Percentiles rank a stretch among this genome's conserved stretches.
Conservation (phyloP, 2,797 vertebrate species). For the Microchirus variegatus region DNA sequence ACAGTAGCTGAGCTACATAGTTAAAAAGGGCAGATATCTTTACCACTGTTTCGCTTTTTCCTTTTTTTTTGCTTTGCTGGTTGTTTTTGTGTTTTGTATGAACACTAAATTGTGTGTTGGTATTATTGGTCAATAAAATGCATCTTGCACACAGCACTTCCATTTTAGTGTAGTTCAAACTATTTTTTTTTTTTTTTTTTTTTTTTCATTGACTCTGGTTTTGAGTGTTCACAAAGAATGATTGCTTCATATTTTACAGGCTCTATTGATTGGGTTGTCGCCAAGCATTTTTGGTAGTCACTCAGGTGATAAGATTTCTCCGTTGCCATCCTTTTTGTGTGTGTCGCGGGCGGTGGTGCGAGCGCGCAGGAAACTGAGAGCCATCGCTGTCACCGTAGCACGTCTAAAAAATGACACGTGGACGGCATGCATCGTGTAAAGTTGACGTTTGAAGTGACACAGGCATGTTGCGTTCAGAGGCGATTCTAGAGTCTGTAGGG, state of each 20-base stretch:
- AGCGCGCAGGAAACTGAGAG: conserved; percentile 55
- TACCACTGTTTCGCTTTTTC: neutral
- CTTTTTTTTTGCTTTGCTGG: neutral
- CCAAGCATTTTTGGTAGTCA: conserved; percentile 60
- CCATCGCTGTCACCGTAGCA: conserved; percentile 65
- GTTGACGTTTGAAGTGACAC: conserved; percentile 69
- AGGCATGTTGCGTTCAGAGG: conserved; percentile 71
- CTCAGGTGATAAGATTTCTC: conserved; percentile 65
- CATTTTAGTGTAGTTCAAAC: conserved; percentile 34
- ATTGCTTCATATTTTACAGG: conserved; percentile 60
- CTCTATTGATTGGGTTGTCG: conserved; percentile 72
- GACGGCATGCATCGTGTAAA: conserved; percentile 70
- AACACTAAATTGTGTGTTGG: conserved; percentile 14
- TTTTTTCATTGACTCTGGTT: conserved; percentile 45
- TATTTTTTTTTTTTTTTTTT: conserved; percentile 51
- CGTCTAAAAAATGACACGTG: conserved; percentile 72
- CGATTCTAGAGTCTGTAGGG: too few relatives aligned
- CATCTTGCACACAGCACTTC: conserved; percentile 19
- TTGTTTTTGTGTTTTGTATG: conserved; percentile 9
- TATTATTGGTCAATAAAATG: conserved; percentile 37
- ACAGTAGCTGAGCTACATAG: too few relatives aligned
- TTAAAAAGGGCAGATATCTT: neutral
- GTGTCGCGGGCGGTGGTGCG: conserved; percentile 38
- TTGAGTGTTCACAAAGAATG: conserved; percentile 51
- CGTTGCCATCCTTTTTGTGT: conserved; percentile 41